Conservation (phyloP, 64 coral and sea anemone genomes). For the Hydrozoanthus tunicans region DNA sequence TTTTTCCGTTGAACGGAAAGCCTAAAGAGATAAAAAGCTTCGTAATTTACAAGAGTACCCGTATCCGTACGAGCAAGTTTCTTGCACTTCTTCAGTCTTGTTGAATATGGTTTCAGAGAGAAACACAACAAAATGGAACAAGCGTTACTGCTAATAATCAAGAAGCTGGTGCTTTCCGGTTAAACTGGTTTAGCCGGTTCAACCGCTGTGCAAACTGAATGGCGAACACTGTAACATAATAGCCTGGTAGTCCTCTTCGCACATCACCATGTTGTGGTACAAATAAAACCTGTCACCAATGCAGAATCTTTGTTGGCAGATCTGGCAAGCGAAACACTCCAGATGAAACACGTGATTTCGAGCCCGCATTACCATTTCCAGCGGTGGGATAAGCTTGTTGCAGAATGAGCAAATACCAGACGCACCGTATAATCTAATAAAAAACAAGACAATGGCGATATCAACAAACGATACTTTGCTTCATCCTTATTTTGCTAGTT, state of each 20-base stretch:
- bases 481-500: not conserved
- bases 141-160: not conserved
- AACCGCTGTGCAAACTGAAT: not conserved
- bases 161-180: not conserved
- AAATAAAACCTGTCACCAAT: conserved; percentile 88
- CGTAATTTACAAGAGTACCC: too few species aligned
- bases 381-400: conserved; percentile 80
- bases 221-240: conserved; percentile 13
- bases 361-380: conserved; percentile 93
- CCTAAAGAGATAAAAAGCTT: too few species aligned
- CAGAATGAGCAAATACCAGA: conserved; percentile 78
- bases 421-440: conserved; percentile 71
- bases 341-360: conserved; percentile 80
- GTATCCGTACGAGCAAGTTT: too few species aligned
- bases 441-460: conserved; percentile 9
- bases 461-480: not conserved
- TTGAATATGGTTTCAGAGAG: not conserved
- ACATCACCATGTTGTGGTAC: conserved; percentile 70
- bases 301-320: conserved; percentile 84
- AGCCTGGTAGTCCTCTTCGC: conserved; percentile 84
- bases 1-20: too few species aligned
- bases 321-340: conserved; percentile 85
- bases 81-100: not conserved
- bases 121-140: not conserved
- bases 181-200: not conserved